Evolutionary conservation across 2,888 invertebrate genomes (phyloP).

Genomic region (Agrochola lychnidis): DNA sequence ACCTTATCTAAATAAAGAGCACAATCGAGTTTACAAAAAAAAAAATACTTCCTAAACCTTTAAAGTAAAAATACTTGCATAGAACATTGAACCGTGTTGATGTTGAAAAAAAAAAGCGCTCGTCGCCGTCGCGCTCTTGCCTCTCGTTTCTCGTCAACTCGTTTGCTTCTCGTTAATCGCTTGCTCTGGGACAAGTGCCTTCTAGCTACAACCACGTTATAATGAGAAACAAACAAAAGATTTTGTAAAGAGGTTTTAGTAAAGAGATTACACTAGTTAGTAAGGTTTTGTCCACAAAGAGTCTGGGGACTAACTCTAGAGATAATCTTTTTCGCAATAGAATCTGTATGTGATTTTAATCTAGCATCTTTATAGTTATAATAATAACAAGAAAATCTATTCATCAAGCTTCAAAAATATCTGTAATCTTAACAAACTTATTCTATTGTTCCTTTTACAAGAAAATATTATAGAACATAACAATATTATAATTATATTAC

Average conservation of each 20-base stretch:
- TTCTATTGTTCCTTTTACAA: conserved; percentile 19
- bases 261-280: background rate
- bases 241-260: conserved; percentile 4
- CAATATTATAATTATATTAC: conserved; percentile 5
- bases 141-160: background rate
- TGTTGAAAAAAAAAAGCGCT: too few species aligned
- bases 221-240: conserved; percentile 11
- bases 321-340: conserved; percentile 6
- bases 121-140: background rate
- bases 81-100: too few species aligned
- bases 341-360: conserved; percentile 4
- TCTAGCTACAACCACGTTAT: background rate
- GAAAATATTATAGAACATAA: conserved; percentile 6
- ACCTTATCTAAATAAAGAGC: too few species aligned
- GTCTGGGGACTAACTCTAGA: background rate
- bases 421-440: too few species aligned
- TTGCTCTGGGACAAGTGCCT: background rate
- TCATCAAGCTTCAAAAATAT: background rate
- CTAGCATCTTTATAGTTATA: background rate
- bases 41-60: too few species aligned
- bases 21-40: too few species aligned
- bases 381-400: background rate
- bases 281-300: conserved; percentile 19
- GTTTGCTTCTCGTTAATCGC: background rate
- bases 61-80: too few species aligned